These are phyloP conservation scores for Sebastes flavidus DNA, from an alignment of 2,797 vertebrate genomes.

Conservation along the genomic window DNA sequence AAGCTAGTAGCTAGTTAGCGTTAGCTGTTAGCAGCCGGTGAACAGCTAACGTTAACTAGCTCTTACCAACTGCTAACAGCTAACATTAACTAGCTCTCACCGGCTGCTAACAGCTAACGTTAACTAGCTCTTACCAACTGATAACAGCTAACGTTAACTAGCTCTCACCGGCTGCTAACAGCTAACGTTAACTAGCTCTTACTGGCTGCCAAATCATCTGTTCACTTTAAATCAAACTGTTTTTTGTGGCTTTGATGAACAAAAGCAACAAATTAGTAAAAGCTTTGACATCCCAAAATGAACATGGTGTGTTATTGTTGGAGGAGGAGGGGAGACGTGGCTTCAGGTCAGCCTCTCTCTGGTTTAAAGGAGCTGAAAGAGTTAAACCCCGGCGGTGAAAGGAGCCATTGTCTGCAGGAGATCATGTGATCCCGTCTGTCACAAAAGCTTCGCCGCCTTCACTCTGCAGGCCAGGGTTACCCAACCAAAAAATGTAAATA, in stretches of 20 bases:
- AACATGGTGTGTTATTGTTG: neutral
- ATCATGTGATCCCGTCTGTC: conserved; percentile 58
- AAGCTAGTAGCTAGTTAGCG: no score
- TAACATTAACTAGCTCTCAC: no score
- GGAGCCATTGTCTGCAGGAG: conserved; percentile 67
- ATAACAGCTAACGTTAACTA: no score
- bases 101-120: no score
- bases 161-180: no score
- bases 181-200: no score
- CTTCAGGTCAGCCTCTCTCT: conserved; percentile 6
- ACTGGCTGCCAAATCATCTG: no score
- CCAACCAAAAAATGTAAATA: conserved; percentile 67
- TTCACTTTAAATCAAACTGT: no score
- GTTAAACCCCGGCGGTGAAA: conserved; percentile 64
- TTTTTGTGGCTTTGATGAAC: neutral
- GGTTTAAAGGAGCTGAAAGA: conserved; percentile 18
- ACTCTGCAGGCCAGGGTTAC: conserved; percentile 54
- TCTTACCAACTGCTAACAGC: no score
- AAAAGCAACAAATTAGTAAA: neutral
- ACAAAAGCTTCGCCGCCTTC: conserved; percentile 59
- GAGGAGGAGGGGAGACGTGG: neutral
- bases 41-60: no score
- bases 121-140: no score
- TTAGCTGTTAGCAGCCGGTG: no score
- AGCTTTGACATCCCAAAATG: neutral